Base-by-base conservation (phyloP, 2,888 invertebrate species). In the Drosophila pegasa region DNA sequence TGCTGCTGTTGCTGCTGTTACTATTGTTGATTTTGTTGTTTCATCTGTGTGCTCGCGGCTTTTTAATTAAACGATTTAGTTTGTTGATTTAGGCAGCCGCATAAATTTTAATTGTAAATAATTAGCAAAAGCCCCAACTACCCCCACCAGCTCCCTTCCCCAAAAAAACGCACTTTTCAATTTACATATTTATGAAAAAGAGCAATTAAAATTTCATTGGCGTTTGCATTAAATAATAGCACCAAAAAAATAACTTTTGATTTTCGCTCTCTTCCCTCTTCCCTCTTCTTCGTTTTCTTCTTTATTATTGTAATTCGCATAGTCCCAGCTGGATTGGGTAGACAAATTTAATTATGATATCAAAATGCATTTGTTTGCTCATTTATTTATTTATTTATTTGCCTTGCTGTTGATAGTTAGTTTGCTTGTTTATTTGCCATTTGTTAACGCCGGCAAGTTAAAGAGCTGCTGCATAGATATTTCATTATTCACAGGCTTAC, bases 61-160 rank as follows among this genome's bases (percentile, higher is more conserved):
- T 78, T 83, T 83, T 87, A 87, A 83, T 83, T 83, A 84, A 87
- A 85, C 71, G 83, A 75, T 85, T 84, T 85, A 82, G 75, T 79
- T 62, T 87, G 83, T 86, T 85, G 80, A 86, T 80, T 86, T 86
- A 86, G 88, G 80, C 86, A 67, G 61, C 66, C 74, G 83, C 76
- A 82, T 71, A 78, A 85, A 84, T 84, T 84, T 74, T 80, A 76
- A 82, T 86, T 80, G 78, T 73, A 86, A 82, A 86, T 86, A 86
- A 82, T 83, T 83, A 80, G 70, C 67, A 47, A 8, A 18, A 3
- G 9, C 55, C 16, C 33, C 43, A 16, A 14, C 2, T 1, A 2
- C 18, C 2, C 31, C 16, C n/a, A 8, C 12, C 1, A 14, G 5
- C 20, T 1, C 12, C 3, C 2, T 2, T 16, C 1, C 14, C 62